These are phyloP conservation scores for Oreonectes daqikongensis DNA, from an alignment of 2,797 vertebrate species.

Conservation along the genomic window DNA sequence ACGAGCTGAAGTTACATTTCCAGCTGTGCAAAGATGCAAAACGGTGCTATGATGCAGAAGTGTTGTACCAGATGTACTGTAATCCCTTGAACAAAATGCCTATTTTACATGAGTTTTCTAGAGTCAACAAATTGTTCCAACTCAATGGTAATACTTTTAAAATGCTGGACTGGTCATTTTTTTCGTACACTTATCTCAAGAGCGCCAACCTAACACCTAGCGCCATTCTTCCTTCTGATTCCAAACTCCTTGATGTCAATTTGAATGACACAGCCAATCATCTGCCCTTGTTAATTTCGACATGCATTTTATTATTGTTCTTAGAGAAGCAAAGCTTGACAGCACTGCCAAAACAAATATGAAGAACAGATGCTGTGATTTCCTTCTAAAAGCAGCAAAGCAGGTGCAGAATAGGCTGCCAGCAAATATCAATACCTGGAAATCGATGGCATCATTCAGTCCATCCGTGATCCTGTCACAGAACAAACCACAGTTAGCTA, in stretches of 20 bases:
- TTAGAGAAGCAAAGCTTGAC: background rate
- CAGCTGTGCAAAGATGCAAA: slow-evolving; percentile 1
- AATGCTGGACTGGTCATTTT: slow-evolving; percentile 1
- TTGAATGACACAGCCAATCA: slow-evolving; percentile 4
- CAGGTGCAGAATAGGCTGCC: background rate
- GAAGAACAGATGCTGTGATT: no score
- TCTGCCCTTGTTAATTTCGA: background rate
- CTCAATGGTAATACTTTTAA: background rate
- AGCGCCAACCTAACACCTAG: background rate
- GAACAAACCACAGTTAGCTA: background rate
- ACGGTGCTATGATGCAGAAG: background rate
- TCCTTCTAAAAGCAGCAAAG: no score
- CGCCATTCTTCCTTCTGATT: background rate
- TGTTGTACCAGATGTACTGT: background rate
- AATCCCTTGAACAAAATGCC: background rate
- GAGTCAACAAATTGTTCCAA: slow-evolving; percentile 2
- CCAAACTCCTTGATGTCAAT: slow-evolving; percentile 11
- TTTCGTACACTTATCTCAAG: no score
- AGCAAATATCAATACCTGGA: slow-evolving; percentile 16
- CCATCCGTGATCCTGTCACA: slow-evolving; percentile 7
- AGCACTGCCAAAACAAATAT: background rate
- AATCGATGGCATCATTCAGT: background rate
- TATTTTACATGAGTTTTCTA: background rate
- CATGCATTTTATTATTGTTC: background rate
- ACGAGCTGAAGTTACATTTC: background rate